These are phyloP conservation scores for Esperia sulphurella DNA, from an alignment of 2,888 invertebrate genomes.

Conservation along the genomic window DNA sequence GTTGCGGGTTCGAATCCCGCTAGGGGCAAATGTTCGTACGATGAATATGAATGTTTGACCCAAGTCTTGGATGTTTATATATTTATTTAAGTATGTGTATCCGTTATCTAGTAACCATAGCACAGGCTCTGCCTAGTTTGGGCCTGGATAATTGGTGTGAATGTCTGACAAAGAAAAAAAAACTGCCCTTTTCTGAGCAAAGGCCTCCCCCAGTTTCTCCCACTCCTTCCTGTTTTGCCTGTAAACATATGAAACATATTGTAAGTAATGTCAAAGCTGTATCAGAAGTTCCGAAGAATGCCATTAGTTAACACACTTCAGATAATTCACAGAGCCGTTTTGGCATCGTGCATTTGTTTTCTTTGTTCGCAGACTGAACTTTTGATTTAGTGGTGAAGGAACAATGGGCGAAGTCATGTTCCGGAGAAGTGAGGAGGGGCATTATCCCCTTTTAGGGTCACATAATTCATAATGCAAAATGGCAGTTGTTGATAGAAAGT, in stretches of 20 bases:
- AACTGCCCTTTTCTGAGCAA: no score
- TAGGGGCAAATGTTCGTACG: no score
- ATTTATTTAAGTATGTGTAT: no score
- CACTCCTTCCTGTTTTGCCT: no score
- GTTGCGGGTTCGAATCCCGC: no score
- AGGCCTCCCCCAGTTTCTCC: no score
- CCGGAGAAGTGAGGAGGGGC: conserved; percentile 5
- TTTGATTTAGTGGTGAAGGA: conserved; percentile 12
- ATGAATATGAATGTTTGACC: no score
- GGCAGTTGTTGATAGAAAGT: conserved; percentile 6
- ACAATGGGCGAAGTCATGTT: conserved; percentile 13
- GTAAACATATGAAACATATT: not conserved
- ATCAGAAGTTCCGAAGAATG: not conserved
- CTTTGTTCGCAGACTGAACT: conserved; percentile 12
- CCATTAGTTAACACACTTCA: conserved; percentile 4
- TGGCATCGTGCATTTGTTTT: conserved; percentile 12
- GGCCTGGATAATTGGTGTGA: no score
- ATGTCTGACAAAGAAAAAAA: no score
- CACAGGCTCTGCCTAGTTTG: no score
- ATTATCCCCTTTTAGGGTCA: conserved; percentile 12
- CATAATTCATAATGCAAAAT: conserved; percentile 11
- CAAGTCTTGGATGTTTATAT: no score
- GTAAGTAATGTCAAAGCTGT: not conserved
- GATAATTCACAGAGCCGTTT: conserved; percentile 6
- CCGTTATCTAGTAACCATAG: no score